A percentile compares a stretch with the other conserved stretches of the same genome.
Evolutionary conservation across 2,113 vertebrate genomes (phyloP).

Genomic region (Petromus typicus): DNA sequence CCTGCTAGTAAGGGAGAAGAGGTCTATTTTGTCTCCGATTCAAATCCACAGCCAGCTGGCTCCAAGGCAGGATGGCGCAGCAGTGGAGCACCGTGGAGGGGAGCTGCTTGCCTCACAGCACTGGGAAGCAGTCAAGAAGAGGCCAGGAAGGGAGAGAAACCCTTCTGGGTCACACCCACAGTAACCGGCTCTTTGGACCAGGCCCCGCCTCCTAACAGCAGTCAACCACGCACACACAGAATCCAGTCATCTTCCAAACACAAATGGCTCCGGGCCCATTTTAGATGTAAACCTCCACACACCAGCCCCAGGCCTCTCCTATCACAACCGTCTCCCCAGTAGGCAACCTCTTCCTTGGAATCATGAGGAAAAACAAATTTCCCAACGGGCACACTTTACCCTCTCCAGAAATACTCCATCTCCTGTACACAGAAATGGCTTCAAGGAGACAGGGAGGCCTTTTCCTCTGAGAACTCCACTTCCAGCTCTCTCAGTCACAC

Average conservation of each 20-base stretch:
- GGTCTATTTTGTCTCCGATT: neutral
- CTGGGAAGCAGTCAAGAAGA: neutral
- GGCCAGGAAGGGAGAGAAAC: neutral
- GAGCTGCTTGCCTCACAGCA: neutral
- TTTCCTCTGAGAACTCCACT: neutral
- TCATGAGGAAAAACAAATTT: neutral
- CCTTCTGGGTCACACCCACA: neutral
- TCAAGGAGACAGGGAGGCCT: neutral
- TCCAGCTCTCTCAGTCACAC: too few relatives aligned
- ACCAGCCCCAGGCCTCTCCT: neutral
- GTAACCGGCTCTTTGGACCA: neutral
- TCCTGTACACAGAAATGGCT: neutral
- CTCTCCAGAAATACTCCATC: neutral
- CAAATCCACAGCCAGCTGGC: neutral
- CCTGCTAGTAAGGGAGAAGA: neutral
- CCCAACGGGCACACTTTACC: neutral
- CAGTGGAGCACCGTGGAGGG: neutral
- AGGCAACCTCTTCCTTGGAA: neutral
- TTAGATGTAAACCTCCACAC: neutral
- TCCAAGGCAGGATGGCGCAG: neutral
- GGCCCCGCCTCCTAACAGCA: neutral
- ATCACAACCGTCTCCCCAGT: too few relatives aligned
- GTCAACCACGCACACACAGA: neutral
- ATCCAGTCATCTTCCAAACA: neutral
- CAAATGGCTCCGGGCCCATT: neutral